Evolutionary conservation across 2,797 vertebrate genomes (phyloP).

Genomic region (Passerculus sandwichensis): DNA sequence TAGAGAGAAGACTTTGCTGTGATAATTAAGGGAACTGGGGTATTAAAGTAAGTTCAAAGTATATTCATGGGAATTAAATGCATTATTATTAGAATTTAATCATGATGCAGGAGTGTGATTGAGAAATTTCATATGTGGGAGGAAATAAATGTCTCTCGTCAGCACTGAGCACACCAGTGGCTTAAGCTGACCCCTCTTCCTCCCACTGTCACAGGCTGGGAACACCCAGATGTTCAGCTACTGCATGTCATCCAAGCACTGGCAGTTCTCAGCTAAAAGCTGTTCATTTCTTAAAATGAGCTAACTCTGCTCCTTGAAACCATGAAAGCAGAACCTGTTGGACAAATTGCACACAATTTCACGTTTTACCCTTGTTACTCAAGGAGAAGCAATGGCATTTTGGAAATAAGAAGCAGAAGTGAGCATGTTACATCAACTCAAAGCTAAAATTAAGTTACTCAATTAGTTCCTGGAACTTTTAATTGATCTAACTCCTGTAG

Average conservation of each 20-base stretch:
- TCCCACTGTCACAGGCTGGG: not conserved
- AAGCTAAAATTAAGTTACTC: not conserved
- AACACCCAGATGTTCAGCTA: not conserved
- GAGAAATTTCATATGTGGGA: not conserved
- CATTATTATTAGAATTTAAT: conserved; percentile 22
- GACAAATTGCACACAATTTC: not conserved
- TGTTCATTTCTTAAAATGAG: not conserved
- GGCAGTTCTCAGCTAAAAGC: not conserved
- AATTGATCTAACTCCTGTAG: not conserved
- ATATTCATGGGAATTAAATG: not conserved
- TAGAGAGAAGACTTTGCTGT: not conserved
- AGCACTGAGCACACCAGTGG: accelerated
- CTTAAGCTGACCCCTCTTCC: not conserved
- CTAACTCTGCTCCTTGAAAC: not conserved
- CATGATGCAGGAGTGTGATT: not conserved
- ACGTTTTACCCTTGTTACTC: not conserved
- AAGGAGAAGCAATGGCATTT: not conserved
- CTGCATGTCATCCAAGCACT: not conserved
- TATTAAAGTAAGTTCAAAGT: conserved; percentile 35
- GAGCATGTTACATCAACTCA: not conserved
- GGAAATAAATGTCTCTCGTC: not conserved
- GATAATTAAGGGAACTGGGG: conserved; percentile 14
- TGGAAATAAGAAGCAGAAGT: not conserved
- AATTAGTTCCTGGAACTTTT: not conserved
- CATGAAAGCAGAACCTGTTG: not conserved